Evolutionary conservation across 1,140 invertebrate genomes (phyloP).

Genomic region (Melanaphis sacchari): DNA sequence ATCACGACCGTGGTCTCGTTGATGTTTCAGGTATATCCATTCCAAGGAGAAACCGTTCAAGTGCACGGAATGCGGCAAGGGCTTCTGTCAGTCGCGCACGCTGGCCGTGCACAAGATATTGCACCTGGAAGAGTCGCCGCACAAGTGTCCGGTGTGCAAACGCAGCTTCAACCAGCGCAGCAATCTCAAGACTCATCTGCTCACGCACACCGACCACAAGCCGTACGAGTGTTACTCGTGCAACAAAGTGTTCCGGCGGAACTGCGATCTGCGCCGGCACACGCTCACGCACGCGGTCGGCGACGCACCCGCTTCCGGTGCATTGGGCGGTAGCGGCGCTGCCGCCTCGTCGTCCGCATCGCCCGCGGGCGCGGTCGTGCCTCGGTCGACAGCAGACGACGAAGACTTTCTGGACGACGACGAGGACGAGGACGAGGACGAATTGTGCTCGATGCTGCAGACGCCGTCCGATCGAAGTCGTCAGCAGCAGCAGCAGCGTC

Average conservation of each 20-base stretch:
- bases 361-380: not conserved
- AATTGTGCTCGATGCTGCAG: constrained; percentile 74
- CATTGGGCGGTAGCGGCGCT: constrained; percentile 60
- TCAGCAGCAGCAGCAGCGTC: too few relatives aligned
- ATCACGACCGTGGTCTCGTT: not conserved
- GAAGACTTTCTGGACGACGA: constrained; percentile 26
- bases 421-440: constrained; percentile 66
- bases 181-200: constrained; percentile 91
- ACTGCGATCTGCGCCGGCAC: constrained; percentile 84
- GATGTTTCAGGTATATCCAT: constrained; percentile 88
- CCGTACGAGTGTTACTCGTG: constrained; percentile 92
- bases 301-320: constrained; percentile 69
- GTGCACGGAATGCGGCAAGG: constrained; percentile 93
- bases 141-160: constrained; percentile 89
- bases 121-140: constrained; percentile 90
- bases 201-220: constrained; percentile 94
- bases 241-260: constrained; percentile 84
- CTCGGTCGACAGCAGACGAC: not conserved
- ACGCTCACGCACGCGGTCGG: constrained; percentile 85
- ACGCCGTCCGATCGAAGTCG: constrained; percentile 65
- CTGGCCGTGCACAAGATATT: constrained; percentile 92
- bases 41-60: constrained; percentile 97
- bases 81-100: constrained; percentile 94
- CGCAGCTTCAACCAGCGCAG: constrained; percentile 90
- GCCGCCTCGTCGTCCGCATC: constrained; percentile 56